Evolutionary conservation across 1,140 invertebrate genomes (phyloP), one percentile per base, ranked within the genome.

Genomic region (Anastatus disparis): DNA sequence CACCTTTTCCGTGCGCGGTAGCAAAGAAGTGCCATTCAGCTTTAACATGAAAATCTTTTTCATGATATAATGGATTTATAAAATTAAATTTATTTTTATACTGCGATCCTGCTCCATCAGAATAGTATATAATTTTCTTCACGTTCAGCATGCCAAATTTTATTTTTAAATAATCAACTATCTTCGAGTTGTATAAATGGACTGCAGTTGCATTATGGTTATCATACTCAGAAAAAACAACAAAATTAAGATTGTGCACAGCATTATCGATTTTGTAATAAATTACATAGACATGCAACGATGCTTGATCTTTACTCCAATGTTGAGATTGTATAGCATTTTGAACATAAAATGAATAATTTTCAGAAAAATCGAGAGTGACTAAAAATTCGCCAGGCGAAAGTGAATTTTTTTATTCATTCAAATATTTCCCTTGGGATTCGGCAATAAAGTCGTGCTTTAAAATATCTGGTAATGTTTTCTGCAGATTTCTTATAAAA

Each of bases 11-110:
- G 17, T 56, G 53, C 4, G 53, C 26, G 15, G 27, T 31, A 13
- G 53, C 53, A 35, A 3, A n/a, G 15, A 31, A 31, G 31, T 56
- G 53, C 53, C 53, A 56, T 20, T 56, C 26, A 3, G 53, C 53
- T 46, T n/a, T n/a, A 56, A 56, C 31, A 6, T 8, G 3, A 31
- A 35, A 56, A 56, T 56, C 53, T 15, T 56, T n/a, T 17, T 56
- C 27, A 35, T 56, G 53, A n/a, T n/a, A 46, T n/a, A n/a, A 15
- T n/a, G n/a, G 6, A 46, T n/a, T 46, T 20, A n/a, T 4, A 9
- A 46, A 46, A 46, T 13, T 46, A n/a, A 46, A 13, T 46, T 9
- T 7, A 46, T 46, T 46, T 46, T 46, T 38, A 38, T 38, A 38
- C 35, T 38, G 35, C 35, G 35, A 38, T 38, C 35, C 35, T 12